A percentile compares a stretch with the other conserved stretches of the same genome.
phyloP scores from a whole-genome alignment of 2,888 invertebrate genomes.

The Eupithecia insigniata region DNA sequence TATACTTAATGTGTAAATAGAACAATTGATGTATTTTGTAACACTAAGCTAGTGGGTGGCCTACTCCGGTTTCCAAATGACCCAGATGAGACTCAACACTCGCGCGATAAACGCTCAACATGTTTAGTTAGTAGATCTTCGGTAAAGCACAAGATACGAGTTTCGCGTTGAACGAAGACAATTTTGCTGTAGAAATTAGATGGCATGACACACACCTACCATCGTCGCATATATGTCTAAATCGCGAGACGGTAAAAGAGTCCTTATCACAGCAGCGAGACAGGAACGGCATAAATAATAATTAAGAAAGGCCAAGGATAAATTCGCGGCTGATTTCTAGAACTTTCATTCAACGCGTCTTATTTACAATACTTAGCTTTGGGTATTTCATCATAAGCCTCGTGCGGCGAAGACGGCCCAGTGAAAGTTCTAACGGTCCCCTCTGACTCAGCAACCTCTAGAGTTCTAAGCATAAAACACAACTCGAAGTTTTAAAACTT shows the following conservation, averaged over 20 bases:
- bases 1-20: slow-evolving; percentile 23
- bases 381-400: slow-evolving; percentile 34
- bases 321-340: slow-evolving; percentile 8
- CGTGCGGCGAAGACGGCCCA: slow-evolving; percentile 35
- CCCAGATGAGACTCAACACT: slow-evolving; percentile 54
- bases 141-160: not conserved
- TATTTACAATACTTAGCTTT: slow-evolving; percentile 12
- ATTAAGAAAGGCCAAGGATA: slow-evolving; percentile 14
- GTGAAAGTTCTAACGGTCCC: slow-evolving; percentile 57
- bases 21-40: slow-evolving; percentile 47
- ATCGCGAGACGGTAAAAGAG: not conserved
- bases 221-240: not conserved
- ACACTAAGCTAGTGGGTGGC: slow-evolving; percentile 50
- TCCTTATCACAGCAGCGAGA: not conserved
- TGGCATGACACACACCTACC: not conserved
- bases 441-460: slow-evolving; percentile 26
- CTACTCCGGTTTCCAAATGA: slow-evolving; percentile 59
- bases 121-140: slow-evolving; percentile 27
- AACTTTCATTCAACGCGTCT: not conserved
- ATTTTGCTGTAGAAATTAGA: not conserved
- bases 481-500: slow-evolving; percentile 17
- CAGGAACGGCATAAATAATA: not conserved
- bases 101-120: slow-evolving; percentile 44
- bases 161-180: not conserved
- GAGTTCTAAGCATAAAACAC: slow-evolving; percentile 22